Conservation (phyloP, 2,797 vertebrate genomes). For the Myotis vivesi region DNA sequence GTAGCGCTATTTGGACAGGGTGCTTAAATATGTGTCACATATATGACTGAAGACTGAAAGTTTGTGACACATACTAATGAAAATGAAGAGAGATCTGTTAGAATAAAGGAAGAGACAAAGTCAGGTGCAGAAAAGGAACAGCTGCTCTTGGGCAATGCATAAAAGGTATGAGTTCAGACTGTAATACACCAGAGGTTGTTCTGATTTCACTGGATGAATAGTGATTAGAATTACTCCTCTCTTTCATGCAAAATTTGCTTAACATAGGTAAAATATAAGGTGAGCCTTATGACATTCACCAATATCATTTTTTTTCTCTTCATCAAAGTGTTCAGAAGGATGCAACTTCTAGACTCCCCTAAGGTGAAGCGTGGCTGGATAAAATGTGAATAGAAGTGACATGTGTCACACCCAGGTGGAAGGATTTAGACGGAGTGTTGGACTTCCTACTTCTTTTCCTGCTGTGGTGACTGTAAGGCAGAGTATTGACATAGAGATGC, state of each 20-base stretch:
- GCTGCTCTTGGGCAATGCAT: rapidly evolving
- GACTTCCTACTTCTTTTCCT: neutral
- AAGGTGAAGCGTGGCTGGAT: neutral
- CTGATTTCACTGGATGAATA: neutral
- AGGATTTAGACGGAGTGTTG: neutral
- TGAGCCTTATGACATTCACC: neutral
- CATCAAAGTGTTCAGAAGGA: neutral
- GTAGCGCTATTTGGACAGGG: neutral
- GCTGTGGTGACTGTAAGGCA: neutral
- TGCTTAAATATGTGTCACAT: neutral
- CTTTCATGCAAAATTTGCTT: neutral
- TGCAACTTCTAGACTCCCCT: neutral
- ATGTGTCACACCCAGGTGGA: too few relatives aligned
- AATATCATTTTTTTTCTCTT: neutral
- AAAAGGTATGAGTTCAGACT: neutral
- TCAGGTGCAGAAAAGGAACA: neutral
- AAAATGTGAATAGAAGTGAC: neutral
- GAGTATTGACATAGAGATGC: rapidly evolving
- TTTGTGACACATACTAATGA: neutral
- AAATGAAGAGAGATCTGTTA: neutral
- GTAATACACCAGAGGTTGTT: neutral
- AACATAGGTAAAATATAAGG: neutral
- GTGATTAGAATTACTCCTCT: neutral
- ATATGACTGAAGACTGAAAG: neutral
- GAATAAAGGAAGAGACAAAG: neutral